These are phyloP conservation scores for Oryzias celebensis DNA, from an alignment of 2,113 vertebrate genomes.

Conservation along the genomic window DNA sequence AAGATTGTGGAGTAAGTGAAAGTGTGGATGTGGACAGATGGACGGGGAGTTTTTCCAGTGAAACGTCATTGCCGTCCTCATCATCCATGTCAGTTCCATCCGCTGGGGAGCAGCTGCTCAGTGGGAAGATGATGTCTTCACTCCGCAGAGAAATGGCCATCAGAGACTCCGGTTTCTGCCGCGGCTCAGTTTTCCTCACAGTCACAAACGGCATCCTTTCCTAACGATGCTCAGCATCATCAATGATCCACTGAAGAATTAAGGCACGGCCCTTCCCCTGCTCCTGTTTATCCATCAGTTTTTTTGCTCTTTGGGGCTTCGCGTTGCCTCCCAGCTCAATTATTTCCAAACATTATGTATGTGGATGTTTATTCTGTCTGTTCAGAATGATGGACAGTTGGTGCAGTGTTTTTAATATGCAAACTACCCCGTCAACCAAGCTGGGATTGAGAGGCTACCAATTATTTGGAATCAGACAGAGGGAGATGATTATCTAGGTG, in stretches of 20 bases:
- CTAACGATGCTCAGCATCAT: slow-evolving; percentile 53
- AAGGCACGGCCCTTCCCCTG: slow-evolving; percentile 40
- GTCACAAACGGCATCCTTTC: slow-evolving; percentile 67
- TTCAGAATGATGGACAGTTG: slow-evolving; percentile 59
- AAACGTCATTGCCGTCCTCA: slow-evolving; percentile 74
- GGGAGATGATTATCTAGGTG: slow-evolving; percentile 80
- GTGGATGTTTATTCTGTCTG: slow-evolving; percentile 57
- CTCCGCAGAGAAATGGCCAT: slow-evolving; percentile 71
- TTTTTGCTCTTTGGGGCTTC: slow-evolving; percentile 49
- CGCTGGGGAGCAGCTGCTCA: slow-evolving; percentile 60
- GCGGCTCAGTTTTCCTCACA: slow-evolving; percentile 50
- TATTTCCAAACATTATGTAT: slow-evolving; percentile 68
- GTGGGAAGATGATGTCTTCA: slow-evolving; percentile 62
- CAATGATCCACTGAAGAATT: slow-evolving; percentile 50
- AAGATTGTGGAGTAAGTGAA: slow-evolving; percentile 10
- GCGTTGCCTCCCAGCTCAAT: slow-evolving; percentile 64
- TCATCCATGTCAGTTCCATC: slow-evolving; percentile 70
- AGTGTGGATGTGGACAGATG: slow-evolving; percentile 64
- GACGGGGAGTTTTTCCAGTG: slow-evolving; percentile 56
- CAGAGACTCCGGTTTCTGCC: slow-evolving; percentile 69
- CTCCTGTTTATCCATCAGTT: slow-evolving; percentile 56
- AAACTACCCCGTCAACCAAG: slow-evolving; percentile 74
- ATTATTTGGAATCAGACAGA: slow-evolving; percentile 74
- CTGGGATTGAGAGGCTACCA: slow-evolving; percentile 79
- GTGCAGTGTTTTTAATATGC: slow-evolving; percentile 73